phyloP scores from a whole-genome alignment of 2,888 invertebrate species.

The Platerodrilus igneus region DNA sequence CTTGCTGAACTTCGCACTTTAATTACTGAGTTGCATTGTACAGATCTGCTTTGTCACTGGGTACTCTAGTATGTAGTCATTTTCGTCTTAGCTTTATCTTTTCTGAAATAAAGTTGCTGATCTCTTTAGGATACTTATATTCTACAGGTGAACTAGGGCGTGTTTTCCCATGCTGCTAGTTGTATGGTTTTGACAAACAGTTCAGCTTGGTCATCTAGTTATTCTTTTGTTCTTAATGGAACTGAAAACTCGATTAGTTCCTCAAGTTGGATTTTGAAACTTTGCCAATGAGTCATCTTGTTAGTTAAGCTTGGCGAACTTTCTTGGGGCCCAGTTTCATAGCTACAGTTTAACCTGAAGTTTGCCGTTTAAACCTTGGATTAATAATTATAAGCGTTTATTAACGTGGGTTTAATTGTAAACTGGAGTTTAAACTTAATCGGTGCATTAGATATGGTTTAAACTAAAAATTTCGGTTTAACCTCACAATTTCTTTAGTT shows the following conservation, averaged over 20 bases:
- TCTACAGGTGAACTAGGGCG: conserved; percentile 1
- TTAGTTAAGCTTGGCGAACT: no score
- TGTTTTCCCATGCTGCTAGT: conserved; percentile 9
- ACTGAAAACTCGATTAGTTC: conserved; percentile 2
- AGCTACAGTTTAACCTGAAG: no score
- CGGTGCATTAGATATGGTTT: no score
- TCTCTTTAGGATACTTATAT: conserved; percentile 6
- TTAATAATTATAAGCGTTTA: no score
- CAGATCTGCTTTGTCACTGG: conserved; percentile 6
- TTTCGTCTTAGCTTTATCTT: conserved; percentile 7
- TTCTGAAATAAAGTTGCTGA: conserved; percentile 3
- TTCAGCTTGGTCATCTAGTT: conserved; percentile 7
- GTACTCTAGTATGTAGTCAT: conserved; percentile 8
- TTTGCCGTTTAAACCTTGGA: no score
- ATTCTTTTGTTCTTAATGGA: conserved; percentile 8
- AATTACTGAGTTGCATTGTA: conserved; percentile 8
- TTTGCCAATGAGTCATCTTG: no score
- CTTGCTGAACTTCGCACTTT: conserved; percentile 5
- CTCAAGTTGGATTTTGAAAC: conserved; percentile 11
- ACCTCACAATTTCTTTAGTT: no score
- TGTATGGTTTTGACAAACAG: conserved; percentile 8
- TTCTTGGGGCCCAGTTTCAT: no score
- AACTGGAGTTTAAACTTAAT: no score
- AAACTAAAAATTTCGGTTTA: no score
- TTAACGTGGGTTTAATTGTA: no score